These are phyloP conservation scores for Hemibates koningsi DNA, from an alignment of 2,113 vertebrate genomes.

Conservation along the genomic window DNA sequence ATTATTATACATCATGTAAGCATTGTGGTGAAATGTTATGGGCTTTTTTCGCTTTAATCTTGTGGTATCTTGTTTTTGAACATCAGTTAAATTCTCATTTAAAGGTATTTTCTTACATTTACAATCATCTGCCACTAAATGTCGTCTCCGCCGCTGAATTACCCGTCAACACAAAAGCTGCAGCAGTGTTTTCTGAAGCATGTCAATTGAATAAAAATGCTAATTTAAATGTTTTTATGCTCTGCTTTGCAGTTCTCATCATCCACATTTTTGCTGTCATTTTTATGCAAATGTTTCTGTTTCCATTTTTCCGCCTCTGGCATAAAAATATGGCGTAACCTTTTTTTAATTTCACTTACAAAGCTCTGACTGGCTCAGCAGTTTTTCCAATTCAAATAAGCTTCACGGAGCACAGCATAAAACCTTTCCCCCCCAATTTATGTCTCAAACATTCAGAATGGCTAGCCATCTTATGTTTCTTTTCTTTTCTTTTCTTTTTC, in stretches of 20 bases:
- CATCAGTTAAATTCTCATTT: neutral
- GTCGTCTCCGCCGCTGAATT: neutral
- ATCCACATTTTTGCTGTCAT: neutral
- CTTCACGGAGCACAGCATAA: neutral
- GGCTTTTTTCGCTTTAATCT: neutral
- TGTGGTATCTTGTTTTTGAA: neutral
- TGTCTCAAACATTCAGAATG: neutral
- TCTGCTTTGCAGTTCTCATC: neutral
- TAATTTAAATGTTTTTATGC: neutral
- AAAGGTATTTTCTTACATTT: neutral
- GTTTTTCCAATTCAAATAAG: neutral
- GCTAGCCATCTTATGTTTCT: neutral
- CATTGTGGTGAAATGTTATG: neutral
- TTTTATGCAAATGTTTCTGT: neutral
- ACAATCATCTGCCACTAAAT: neutral
- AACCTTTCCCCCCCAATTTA: neutral
- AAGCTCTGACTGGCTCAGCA: neutral
- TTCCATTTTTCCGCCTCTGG: neutral
- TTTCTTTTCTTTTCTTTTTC: neutral
- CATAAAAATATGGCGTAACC: neutral
- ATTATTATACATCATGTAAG: neutral
- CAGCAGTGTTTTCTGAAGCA: neutral
- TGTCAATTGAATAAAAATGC: neutral
- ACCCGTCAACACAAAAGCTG: neutral
- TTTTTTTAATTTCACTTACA: neutral